Evolutionary conservation across 1,140 invertebrate genomes (phyloP).

Genomic region (Palaemon carinicauda): DNA sequence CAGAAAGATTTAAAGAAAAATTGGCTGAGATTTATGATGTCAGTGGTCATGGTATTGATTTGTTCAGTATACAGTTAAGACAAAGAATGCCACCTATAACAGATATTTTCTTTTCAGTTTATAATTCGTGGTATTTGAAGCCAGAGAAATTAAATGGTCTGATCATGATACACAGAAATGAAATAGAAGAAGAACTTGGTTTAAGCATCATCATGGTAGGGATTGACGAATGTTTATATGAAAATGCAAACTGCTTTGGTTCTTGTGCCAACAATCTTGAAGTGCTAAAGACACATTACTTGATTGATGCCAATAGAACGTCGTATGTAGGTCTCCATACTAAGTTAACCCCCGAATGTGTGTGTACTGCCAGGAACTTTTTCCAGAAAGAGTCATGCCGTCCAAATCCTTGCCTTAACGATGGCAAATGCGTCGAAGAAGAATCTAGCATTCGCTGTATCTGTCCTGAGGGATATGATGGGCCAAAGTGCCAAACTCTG

Average conservation of each 20-base stretch:
- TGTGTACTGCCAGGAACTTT: conserved; percentile 90
- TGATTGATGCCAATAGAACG: conserved; percentile 97
- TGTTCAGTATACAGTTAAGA: conserved; percentile 91
- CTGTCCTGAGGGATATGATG: conserved; percentile 90
- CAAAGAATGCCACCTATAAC: conserved; percentile 87
- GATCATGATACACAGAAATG: conserved; percentile 80
- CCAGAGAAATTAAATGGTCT: conserved; percentile 92
- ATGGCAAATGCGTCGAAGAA: conserved; percentile 89
- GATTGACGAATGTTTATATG: conserved; percentile 95
- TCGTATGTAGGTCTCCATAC: conserved; percentile 91
- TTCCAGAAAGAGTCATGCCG: conserved; percentile 87
- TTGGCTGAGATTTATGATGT: conserved; percentile 79
- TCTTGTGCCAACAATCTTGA: conserved; percentile 93
- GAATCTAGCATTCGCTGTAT: conserved; percentile 74
- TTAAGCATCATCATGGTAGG: conserved; percentile 97
- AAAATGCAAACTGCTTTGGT: conserved; percentile 93
- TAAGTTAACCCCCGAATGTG: conserved; percentile 84
- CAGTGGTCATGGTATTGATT: conserved; percentile 88
- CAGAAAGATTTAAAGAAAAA: conserved; percentile 87
- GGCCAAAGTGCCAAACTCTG: conserved; percentile 94
- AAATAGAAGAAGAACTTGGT: conserved; percentile 91
- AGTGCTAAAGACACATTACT: conserved; percentile 87
- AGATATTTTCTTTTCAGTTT: conserved; percentile 92
- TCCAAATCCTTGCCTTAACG: conserved; percentile 91
- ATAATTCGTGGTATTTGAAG: conserved; percentile 95